Evolutionary conservation across 1,140 invertebrate genomes (phyloP), one percentile per base, ranked within the genome.

Genomic region (Formica selysi): DNA sequence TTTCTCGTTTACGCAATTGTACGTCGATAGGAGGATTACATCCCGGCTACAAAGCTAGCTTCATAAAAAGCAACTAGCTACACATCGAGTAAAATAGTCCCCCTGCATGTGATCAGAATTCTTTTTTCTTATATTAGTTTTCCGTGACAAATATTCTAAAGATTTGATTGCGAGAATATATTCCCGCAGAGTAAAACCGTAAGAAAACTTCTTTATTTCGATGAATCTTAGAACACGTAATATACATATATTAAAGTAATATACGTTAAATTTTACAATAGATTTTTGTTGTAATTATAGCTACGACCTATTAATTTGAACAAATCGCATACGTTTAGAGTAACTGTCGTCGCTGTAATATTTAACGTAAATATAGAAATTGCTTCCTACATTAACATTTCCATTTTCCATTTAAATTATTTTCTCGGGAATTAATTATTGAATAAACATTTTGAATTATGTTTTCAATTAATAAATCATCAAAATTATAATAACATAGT

Each of bases 21-120:
- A 11, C 26, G 22, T 19, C 26, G 79, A 71, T 73, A 44, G 3
- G 32, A 51, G 76, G 85, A 71, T 85, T 78, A 68, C 54, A 48
- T 62, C n/a, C 67, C 51, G 38, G 16, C 67, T 26, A 16, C 22
- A 44, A 59, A 81, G 51, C 71, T 73, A 73, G 38, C 51, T 81
- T 61, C 38, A 22, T 73, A 81, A 81, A 73, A 59, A 81, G 36
- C 22, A 10, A 57, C 44, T 59, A 71, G 67, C 10, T 81, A 73
- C 79, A 44, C 1, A 32, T 51, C 36, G 36, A 7, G 26, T 71
- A 59, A 61, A 81, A 57, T 36, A 19, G 6, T 61, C 19, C 19
- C 36, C 11, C 8, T 4, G 22, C 29, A 11, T 32, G 38, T 71
- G 65, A 70, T 71, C 19, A 61, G 11, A 61, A 10, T 73, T 19